These are phyloP conservation scores for Trimorus sp. DNA, from an alignment of 2,888 invertebrate genomes.

Conservation along the genomic window DNA sequence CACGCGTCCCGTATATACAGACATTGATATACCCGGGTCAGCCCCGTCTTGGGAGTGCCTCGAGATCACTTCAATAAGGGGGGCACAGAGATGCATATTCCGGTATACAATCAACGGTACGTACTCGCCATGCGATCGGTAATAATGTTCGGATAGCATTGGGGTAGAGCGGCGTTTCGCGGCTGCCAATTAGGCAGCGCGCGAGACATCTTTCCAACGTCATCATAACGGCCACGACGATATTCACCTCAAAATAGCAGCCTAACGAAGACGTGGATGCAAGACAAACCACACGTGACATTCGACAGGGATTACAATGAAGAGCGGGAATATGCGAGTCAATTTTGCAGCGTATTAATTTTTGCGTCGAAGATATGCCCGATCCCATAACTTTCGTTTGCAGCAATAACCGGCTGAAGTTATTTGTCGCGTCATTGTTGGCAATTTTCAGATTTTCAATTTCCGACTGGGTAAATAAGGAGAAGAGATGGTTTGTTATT, in stretches of 20 bases:
- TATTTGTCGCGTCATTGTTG: no score
- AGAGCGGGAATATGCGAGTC: no score
- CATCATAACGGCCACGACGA: background rate
- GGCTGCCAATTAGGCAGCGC: background rate
- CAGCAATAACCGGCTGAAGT: no score
- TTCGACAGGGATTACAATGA: background rate
- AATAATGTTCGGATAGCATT: slow-evolving; percentile 4
- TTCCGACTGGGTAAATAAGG: no score
- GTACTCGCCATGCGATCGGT: slow-evolving; percentile 13
- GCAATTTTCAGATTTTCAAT: no score
- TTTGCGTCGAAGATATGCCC: background rate
- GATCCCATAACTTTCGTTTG: no score
- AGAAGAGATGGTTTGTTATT: no score
- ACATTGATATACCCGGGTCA: no score
- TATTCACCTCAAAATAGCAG: background rate
- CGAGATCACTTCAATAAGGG: slow-evolving; percentile 44
- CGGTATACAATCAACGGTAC: slow-evolving; percentile 22
- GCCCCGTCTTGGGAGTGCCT: background rate
- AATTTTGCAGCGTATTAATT: background rate
- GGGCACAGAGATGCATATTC: slow-evolving; percentile 30
- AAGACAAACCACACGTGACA: no score
- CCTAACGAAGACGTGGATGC: background rate
- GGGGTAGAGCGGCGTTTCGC: background rate
- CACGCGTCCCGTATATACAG: no score
- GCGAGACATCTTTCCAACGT: background rate